These are phyloP conservation scores for Macquaria ambigua DNA, from an alignment of 2,113 vertebrate species.

Conservation along the genomic window DNA sequence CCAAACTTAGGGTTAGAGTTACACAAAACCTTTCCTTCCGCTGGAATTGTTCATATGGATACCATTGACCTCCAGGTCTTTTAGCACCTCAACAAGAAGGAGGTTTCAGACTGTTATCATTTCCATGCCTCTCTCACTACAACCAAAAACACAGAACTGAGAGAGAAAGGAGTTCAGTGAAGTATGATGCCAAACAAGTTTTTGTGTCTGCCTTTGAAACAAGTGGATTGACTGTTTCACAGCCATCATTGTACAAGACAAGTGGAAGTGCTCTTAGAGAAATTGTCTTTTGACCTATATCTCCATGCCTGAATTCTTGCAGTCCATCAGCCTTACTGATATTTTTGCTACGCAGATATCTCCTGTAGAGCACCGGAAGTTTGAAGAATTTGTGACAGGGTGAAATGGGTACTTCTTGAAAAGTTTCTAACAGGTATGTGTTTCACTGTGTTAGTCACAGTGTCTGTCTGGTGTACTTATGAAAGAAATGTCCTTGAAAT, in stretches of 20 bases:
- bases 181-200: background rate
- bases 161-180: background rate
- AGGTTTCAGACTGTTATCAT: background rate
- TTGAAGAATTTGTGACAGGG: background rate
- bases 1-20: background rate
- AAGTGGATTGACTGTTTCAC: background rate
- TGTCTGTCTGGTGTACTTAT: background rate
- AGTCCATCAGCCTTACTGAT: background rate
- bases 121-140: background rate
- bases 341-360: background rate
- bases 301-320: background rate
- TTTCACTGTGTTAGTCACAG: background rate
- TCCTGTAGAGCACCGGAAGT: background rate
- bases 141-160: background rate
- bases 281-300: constrained; percentile 16
- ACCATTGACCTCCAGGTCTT: background rate
- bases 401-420: background rate
- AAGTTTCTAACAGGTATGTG: background rate
- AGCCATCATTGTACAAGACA: background rate
- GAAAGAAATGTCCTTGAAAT: background rate
- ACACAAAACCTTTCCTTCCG: background rate
- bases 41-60: background rate
- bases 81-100: background rate
- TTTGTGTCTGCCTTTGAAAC: constrained; percentile 12
- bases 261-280: background rate